Base-by-base conservation (phyloP, 2,113 vertebrate species). In the Epinephelus fuscoguttatus region DNA sequence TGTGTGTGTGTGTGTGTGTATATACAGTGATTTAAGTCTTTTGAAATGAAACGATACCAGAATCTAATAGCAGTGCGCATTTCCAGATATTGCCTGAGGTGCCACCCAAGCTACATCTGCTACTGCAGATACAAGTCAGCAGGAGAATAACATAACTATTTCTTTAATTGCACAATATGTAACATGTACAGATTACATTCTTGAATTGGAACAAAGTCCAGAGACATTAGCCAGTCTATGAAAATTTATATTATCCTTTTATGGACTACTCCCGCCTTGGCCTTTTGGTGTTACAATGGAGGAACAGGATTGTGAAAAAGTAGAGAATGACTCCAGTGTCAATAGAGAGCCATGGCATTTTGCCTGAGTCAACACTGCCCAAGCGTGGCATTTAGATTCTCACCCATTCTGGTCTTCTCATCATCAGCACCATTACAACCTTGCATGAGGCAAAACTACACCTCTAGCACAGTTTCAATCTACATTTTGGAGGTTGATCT, bases 321-420 rank as follows among this genome's bases (percentile, higher is more conserved):
- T 12, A 19, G 73, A 82, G 25, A 70, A 66, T 61, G 70, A 66
- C 60, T 84, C 42, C 56, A 57, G 37, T 60, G 70, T 86, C 76
- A 87, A 69, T 62, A 78, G 17, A 72, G 77, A 87, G 14, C 30
- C n/a, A 56, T 81, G 85, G 75, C 89, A 81, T 87, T 91, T 83
- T 69, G 72, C 62, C 72, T 1, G 18, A 82, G 88, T 89, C 83
- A 85, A 91, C 84, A 76, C 45, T 60, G 42, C 59, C 42, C 52
- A 66, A 70, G 27, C 21, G 2, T 90, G 85, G 49, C 81, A 91
- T 94, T 93, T 89, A 88, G 30, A 37, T 53, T 61, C 52, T 69
- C 47, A 50, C 52, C 69, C 49, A 52, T 60, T 77, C 30, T 52
- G 56, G 27, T 50, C 55, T 40, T 71, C 70, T 84, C 10, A 66